Evolutionary conservation across 2,797 vertebrate genomes (phyloP).

Genomic region (Ciconia nigra): DNA sequence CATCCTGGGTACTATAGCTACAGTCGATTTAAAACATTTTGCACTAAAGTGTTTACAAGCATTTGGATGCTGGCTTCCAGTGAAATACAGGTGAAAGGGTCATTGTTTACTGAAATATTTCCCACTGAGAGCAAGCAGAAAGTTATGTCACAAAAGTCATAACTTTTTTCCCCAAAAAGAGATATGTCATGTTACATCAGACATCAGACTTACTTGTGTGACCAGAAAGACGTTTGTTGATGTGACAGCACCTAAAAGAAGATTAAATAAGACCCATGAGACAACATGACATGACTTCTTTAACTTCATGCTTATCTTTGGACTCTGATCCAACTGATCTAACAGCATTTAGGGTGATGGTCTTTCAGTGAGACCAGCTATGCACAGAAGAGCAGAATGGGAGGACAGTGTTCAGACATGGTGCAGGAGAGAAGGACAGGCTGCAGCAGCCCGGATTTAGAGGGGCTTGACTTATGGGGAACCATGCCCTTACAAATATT

Average conservation of each 20-base stretch:
- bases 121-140: neutral
- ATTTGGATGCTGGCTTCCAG: neutral
- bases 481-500: neutral
- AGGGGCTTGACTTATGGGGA: neutral
- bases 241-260: neutral
- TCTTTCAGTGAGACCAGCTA: neutral
- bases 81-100: neutral
- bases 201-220: neutral
- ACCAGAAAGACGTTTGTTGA: neutral
- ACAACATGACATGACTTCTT: neutral
- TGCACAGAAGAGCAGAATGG: accelerated
- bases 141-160: neutral
- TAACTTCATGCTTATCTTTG: neutral
- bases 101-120: neutral
- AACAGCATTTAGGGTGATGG: neutral
- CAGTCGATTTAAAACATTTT: neutral
- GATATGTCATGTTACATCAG: neutral
- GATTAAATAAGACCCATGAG: neutral
- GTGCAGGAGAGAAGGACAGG: neutral
- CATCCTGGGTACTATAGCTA: neutral
- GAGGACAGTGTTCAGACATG: neutral
- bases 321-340: neutral
- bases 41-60: neutral
- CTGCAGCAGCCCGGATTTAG: neutral
- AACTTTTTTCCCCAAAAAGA: neutral